These are phyloP conservation scores for Desoria tigrina DNA, from an alignment of 2,888 invertebrate species.

Conservation along the genomic window DNA sequence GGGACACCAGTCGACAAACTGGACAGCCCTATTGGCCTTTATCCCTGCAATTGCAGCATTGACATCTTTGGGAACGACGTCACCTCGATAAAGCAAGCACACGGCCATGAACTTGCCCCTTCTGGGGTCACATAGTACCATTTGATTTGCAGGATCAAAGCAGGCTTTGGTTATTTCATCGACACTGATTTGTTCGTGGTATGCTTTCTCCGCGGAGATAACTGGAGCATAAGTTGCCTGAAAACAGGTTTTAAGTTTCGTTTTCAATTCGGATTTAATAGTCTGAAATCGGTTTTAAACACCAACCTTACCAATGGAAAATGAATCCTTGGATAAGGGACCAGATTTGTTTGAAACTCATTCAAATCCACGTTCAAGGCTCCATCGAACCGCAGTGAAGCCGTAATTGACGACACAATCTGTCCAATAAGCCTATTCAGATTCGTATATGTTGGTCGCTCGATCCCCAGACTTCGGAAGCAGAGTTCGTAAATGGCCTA, in stretches of 20 bases:
- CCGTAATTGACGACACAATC: constrained; percentile 88
- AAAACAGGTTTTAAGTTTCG: background rate
- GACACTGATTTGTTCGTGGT: constrained; percentile 68
- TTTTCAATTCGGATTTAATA: background rate
- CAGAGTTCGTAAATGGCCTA: constrained; percentile 67
- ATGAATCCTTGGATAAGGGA: constrained; percentile 60
- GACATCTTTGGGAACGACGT: constrained; percentile 67
- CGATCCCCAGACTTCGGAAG: constrained; percentile 60
- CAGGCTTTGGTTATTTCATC: constrained; percentile 84
- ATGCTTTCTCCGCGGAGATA: constrained; percentile 80
- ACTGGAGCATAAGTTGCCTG: constrained; percentile 45
- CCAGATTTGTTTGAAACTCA: constrained; percentile 79
- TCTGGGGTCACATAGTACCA: constrained; percentile 57
- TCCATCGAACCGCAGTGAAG: constrained; percentile 88
- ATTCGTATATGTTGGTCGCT: constrained; percentile 66
- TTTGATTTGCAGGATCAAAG: constrained; percentile 94
- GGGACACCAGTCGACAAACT: constrained; percentile 63
- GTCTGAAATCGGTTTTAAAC: background rate
- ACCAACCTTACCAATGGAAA: constrained; percentile 59
- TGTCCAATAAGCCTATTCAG: constrained; percentile 93
- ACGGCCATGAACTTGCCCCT: constrained; percentile 62
- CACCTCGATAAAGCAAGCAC: constrained; percentile 81
- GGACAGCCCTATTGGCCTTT: constrained; percentile 65
- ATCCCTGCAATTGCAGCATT: constrained; percentile 71
- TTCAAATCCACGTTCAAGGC: constrained; percentile 90